Base-by-base conservation (phyloP, 2,797 vertebrate genomes). In the Amblyraja radiata region DNA sequence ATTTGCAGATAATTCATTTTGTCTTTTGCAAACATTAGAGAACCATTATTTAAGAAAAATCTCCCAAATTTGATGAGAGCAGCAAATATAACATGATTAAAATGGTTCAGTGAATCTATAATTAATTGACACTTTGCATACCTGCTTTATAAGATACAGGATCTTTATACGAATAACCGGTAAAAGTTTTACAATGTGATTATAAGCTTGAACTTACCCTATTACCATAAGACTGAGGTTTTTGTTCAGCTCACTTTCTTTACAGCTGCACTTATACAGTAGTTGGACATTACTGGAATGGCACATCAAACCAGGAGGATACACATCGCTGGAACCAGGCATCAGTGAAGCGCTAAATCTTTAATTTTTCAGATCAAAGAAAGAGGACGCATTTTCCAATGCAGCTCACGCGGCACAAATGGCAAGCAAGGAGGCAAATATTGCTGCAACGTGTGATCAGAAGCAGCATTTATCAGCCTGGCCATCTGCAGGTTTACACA, bases 141-240 rank as follows among this genome's bases (percentile, higher is more conserved):
- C 73, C 91, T 78, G 28, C n/a, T 78, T 28, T 81, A 28, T 65
- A 32, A 80, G 63, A 80, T 61, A 77, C 32, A 78, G 21, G 63
- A 65, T 58, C 25, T 28, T 16, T 71, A 3, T 10, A 77, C 74
- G 39, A 63, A 71, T 9, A 65, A n/a, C 28, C 39, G 16, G 61
- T 78, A 46, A 58, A 93, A 91, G 68, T 92, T 39, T 93, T 39
- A 71, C 88, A 32, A 8, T 36, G 21, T 88, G n/a, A 63, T 36
- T 14, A 5, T 76, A 76, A 54, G 14, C 28, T 13, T 92, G 39
- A 58, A 95, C 95, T 95, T 93, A 95, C 94, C 94, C 94, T 93
- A 94, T 93, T 28, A 95, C 93, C 93, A 94, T 90, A 73, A 95
- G 94, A 93, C 73, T 94, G 71, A 80, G 21, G 77, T 93, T 63